These are phyloP conservation scores for Pristionchus maxplancki DNA, from an alignment of 2,888 invertebrate species.

Conservation along the genomic window DNA sequence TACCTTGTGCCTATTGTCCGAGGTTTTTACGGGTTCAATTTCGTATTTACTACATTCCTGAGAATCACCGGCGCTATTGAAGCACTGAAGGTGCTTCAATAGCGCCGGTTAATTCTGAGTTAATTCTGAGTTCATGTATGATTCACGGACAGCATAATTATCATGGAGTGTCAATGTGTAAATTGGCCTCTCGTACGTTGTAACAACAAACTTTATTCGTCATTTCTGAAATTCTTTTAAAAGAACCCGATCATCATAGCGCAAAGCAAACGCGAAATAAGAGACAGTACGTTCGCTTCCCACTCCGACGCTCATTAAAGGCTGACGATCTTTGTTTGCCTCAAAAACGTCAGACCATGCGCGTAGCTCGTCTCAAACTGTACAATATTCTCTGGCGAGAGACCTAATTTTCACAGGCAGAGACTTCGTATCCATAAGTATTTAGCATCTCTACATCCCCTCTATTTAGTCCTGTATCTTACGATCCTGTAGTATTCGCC, in stretches of 20 bases:
- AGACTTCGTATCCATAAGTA: neutral
- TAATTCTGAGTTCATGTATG: too few relatives aligned
- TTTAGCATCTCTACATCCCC: too few relatives aligned
- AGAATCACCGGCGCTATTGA: neutral
- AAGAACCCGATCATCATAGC: neutral
- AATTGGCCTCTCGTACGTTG: too few relatives aligned
- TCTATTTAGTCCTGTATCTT: neutral
- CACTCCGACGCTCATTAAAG: neutral
- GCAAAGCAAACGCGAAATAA: neutral
- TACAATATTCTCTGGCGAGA: neutral
- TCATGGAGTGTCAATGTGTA: too few relatives aligned
- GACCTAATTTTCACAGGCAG: too few relatives aligned
- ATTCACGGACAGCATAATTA: too few relatives aligned
- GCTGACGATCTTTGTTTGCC: neutral
- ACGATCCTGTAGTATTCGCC: neutral
- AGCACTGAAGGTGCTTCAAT: too few relatives aligned
- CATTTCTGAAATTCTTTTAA: neutral
- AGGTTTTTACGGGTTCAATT: neutral
- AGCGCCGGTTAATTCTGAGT: too few relatives aligned
- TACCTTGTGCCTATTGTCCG: neutral
- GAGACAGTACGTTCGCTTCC: neutral
- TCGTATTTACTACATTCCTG: neutral
- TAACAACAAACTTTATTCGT: neutral
- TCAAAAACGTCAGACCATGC: neutral
- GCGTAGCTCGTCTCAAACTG: neutral